A percentile compares a stretch with the other conserved stretches of the same genome.
phyloP scores from a whole-genome alignment of 2,888 invertebrate species.

The Schizaphis graminum region DNA sequence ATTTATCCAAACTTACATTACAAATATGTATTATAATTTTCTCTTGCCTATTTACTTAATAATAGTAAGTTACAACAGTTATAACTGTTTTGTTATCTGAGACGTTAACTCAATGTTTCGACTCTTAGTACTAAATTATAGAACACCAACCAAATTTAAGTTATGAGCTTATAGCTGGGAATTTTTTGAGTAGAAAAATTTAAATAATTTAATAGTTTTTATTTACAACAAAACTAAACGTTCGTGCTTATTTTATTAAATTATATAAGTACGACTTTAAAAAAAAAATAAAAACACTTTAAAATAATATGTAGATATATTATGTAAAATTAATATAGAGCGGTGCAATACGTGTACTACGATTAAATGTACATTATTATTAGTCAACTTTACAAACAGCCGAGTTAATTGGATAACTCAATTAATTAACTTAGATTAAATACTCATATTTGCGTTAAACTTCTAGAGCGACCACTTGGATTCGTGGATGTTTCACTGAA shows the following conservation, averaged over 20 bases:
- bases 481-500: neutral
- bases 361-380: neutral
- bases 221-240: neutral
- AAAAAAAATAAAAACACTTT: neutral
- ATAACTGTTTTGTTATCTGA: neutral
- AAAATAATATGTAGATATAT: too few relatives aligned
- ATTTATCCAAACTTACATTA: neutral
- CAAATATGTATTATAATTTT: conserved; percentile 26
- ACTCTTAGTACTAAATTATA: neutral
- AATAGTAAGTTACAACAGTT: neutral
- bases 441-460: neutral
- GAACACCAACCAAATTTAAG: neutral
- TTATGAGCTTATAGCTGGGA: neutral
- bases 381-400: neutral
- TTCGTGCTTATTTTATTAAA: neutral
- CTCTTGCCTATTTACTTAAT: neutral
- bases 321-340: neutral
- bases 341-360: neutral
- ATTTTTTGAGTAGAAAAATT: neutral
- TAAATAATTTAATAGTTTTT: neutral
- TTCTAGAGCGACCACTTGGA: neutral
- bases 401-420: neutral
- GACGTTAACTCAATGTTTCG: neutral
- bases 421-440: conserved; percentile 15
- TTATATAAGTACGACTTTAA: neutral